Conservation (phyloP, 1,140 invertebrate species). For the Druon quercuslanigerum region DNA sequence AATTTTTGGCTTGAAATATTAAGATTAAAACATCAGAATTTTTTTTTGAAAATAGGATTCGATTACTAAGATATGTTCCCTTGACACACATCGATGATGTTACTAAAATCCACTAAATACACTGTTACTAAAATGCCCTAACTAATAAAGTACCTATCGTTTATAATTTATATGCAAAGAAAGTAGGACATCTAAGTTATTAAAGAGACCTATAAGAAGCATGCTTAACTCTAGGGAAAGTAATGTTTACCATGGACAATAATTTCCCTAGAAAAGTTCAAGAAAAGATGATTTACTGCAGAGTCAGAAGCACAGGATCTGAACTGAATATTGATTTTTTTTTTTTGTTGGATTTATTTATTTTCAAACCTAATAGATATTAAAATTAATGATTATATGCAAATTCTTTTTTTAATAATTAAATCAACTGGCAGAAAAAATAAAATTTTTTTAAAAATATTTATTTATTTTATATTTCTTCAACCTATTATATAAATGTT, state of each 20-base stretch:
- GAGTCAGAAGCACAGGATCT: too few relatives aligned
- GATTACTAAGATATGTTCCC: not conserved
- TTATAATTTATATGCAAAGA: slow-evolving; percentile 14
- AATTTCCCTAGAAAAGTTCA: too few relatives aligned
- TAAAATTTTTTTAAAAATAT: too few relatives aligned
- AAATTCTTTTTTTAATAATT: too few relatives aligned
- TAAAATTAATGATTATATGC: too few relatives aligned
- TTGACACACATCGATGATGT: slow-evolving; percentile 28
- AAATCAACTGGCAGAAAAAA: too few relatives aligned
- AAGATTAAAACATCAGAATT: not conserved
- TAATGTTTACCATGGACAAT: not conserved
- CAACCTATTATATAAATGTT: too few relatives aligned
- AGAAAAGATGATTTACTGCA: too few relatives aligned
- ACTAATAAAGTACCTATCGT: not conserved
- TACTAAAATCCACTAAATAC: slow-evolving; percentile 6
- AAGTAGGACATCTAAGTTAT: slow-evolving; percentile 12
- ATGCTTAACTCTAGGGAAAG: not conserved
- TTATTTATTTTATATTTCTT: too few relatives aligned
- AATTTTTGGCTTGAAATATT: not conserved
- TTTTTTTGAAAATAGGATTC: not conserved
- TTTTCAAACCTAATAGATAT: too few relatives aligned
- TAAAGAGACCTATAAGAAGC: not conserved
- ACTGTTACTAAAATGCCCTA: slow-evolving; percentile 15
- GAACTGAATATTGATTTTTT: too few relatives aligned
- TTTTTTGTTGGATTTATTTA: too few relatives aligned